These are phyloP conservation scores for Eumacrocentrus americanus DNA, from an alignment of 2,888 invertebrate species.

Conservation along the genomic window DNA sequence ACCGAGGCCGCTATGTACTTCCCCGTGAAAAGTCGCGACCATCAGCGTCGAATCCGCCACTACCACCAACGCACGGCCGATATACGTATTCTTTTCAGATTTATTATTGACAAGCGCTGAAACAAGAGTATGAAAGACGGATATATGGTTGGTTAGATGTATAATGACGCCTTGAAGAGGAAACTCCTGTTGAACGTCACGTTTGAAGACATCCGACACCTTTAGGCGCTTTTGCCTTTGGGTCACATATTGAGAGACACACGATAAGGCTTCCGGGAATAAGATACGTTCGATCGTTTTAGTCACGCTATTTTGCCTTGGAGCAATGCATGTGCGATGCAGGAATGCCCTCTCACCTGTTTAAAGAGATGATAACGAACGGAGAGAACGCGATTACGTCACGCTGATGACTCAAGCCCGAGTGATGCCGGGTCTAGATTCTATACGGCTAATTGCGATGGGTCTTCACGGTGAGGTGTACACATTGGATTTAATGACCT, in stretches of 20 bases:
- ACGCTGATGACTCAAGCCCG: conserved; percentile 37
- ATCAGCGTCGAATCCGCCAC: neutral
- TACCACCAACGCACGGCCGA: neutral
- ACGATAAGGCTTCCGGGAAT: neutral
- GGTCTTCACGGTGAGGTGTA: conserved; percentile 14
- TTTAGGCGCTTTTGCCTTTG: neutral
- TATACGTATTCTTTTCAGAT: neutral
- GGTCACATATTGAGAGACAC: no score
- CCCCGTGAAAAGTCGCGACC: conserved; percentile 22
- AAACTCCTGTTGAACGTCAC: neutral
- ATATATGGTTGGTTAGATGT: neutral
- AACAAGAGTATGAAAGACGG: no score
- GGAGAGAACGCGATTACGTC: conserved; percentile 35
- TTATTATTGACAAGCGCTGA: neutral
- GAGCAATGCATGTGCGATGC: no score
- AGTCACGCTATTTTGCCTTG: no score
- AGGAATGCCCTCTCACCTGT: conserved; percentile 39
- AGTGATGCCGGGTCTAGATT: conserved; percentile 26
- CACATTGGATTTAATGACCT: conserved; percentile 18
- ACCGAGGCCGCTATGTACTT: conserved; percentile 24
- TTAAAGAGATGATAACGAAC: conserved; percentile 39
- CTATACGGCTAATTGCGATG: conserved; percentile 29
- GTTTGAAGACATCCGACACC: neutral
- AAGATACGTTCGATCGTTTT: no score
- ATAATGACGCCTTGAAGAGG: neutral